Evolutionary conservation across 2,888 invertebrate genomes (phyloP).

Genomic region (Cephus nigrinus): DNA sequence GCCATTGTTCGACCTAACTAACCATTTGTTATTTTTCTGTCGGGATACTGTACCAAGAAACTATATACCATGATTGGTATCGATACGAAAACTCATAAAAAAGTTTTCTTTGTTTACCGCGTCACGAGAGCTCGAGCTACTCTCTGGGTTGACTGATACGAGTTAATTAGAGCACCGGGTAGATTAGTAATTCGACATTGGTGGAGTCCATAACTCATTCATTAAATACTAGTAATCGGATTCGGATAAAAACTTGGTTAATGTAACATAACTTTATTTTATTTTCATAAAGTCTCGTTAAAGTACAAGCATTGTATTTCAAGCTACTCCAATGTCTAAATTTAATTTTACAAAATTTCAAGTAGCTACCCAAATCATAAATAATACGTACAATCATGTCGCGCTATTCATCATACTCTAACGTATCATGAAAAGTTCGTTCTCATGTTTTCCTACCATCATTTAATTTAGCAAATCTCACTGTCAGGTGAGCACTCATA

Average conservation of each 20-base stretch:
- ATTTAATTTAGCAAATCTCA: too few species aligned
- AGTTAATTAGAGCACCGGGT: not conserved
- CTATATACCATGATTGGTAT: not conserved
- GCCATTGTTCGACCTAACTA: not conserved
- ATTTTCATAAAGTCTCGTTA: not conserved
- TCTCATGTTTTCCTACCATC: too few species aligned
- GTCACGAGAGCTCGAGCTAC: not conserved
- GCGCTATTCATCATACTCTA: too few species aligned
- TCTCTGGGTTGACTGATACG: not conserved
- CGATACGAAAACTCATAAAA: not conserved
- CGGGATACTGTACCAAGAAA: not conserved
- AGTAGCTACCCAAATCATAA: too few species aligned
- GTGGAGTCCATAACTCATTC: not conserved
- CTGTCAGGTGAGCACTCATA: too few species aligned
- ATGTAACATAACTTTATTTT: not conserved
- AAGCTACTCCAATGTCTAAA: not conserved
- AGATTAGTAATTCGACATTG: not conserved
- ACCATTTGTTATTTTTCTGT: not conserved
- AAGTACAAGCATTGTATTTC: not conserved
- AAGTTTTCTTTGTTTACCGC: not conserved
- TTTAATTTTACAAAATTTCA: too few species aligned
- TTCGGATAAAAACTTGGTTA: not conserved
- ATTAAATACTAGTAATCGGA: not conserved
- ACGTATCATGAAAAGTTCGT: too few species aligned
- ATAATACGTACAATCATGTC: too few species aligned